phyloP scores from a whole-genome alignment of 1,140 invertebrate species.

The Asobara japonica region DNA sequence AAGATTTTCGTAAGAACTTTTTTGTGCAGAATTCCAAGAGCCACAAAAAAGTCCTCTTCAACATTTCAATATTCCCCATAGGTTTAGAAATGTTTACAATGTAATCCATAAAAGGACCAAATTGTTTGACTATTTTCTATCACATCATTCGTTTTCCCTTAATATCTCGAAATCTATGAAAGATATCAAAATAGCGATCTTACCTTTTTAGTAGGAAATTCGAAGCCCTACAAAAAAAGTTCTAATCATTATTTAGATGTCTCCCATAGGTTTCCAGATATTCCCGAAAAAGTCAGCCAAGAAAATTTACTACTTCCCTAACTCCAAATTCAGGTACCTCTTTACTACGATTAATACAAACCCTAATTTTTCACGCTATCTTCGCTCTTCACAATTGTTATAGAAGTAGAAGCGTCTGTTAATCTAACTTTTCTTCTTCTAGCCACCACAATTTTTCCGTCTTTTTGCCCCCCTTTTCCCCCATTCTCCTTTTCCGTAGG shows the following conservation, averaged over 20 bases:
- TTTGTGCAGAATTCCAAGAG: too few species aligned
- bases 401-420: not conserved
- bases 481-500: not conserved
- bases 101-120: too few species aligned
- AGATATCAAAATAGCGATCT: not conserved
- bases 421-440: not conserved
- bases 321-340: not conserved
- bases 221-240: not conserved
- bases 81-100: too few species aligned
- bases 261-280: not conserved
- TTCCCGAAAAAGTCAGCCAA: not conserved
- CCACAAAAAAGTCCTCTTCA: too few species aligned
- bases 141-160: not conserved
- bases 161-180: not conserved
- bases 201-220: not conserved
- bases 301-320: not conserved
- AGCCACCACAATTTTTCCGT: not conserved
- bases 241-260: not conserved
- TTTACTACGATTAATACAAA: not conserved
- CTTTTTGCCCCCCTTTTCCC: not conserved
- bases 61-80: too few species aligned
- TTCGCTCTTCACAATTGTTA: not conserved
- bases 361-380: not conserved
- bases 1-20: too few species aligned
- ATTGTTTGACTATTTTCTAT: not conserved